phyloP scores from a whole-genome alignment of 2,797 vertebrate species.

The Atherinosoma microstoma region DNA sequence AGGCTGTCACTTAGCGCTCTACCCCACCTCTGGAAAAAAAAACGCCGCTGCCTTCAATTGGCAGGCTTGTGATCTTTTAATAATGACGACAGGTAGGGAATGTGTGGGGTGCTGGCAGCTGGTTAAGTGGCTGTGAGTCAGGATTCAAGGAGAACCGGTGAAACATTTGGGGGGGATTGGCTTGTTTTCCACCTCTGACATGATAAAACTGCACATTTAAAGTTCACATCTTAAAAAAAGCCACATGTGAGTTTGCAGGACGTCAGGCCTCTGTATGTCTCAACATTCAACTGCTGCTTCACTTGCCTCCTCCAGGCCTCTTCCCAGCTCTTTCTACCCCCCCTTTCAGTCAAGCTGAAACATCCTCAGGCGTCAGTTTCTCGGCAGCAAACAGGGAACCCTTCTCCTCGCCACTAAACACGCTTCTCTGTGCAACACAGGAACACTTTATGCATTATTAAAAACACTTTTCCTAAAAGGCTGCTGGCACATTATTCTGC shows the following conservation, averaged over 20 bases:
- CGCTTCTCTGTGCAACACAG: constrained; percentile 71
- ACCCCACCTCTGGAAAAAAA: constrained; percentile 54
- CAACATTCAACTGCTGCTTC: constrained; percentile 55
- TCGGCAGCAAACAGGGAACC: constrained; percentile 40
- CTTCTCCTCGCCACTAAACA: constrained; percentile 59
- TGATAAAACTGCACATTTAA: constrained; percentile 8
- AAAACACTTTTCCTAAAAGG: constrained; percentile 86
- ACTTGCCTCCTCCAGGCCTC: constrained; percentile 62
- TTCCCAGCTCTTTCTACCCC: neutral
- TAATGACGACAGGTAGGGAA: constrained; percentile 70
- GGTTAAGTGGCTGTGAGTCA: constrained; percentile 46
- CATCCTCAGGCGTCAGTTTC: constrained; percentile 65
- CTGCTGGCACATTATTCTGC: constrained; percentile 78
- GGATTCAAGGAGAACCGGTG: constrained; percentile 34
- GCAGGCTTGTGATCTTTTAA: constrained; percentile 73
- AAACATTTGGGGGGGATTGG: neutral
- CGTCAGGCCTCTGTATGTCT: constrained; percentile 64
- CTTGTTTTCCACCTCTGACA: constrained; percentile 24
- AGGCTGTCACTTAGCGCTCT: constrained; percentile 47
- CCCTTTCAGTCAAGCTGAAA: constrained; percentile 55
- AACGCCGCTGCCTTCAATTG: constrained; percentile 58
- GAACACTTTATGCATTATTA: constrained; percentile 84
- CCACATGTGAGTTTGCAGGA: constrained; percentile 13
- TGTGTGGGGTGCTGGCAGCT: constrained; percentile 49
- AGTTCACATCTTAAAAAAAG: neutral